Base-by-base conservation (phyloP, 2,113 vertebrate species). In the Emydura subglobosa region DNA sequence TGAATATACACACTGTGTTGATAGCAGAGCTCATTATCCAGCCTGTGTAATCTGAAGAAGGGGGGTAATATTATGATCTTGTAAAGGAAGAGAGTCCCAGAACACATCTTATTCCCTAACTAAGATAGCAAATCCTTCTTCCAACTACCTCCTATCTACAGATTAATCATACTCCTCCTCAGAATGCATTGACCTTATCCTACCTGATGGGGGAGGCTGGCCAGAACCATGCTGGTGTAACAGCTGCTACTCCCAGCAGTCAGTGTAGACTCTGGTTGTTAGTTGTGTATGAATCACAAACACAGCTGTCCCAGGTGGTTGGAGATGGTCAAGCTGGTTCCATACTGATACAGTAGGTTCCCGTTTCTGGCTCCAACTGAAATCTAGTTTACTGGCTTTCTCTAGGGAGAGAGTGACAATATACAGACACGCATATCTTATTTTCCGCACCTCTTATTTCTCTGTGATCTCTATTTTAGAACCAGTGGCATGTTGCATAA, bases 391-490 rank as follows among this genome's bases (percentile, higher is more conserved):
- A 85, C 86, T 86, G 89, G 83, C 44, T n/a, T 85, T 16, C 54
- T 76, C 68, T 81, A 88, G 34, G 57, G 50, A 74, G 16, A 80
- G 22, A 72, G 31, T 4, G 84, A 88, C 82, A 93, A 88, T 25
- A 96, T 72, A 50, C 54, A 83, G 47, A 50, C 47, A 39, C 2
- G 29, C 83, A 83, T 47, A 76, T 72, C 53, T 79, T 89, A 9
- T 44, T 94, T 95, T 85, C 34, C 8, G 81, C 86, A 90, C 24
- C 19, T 94, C 72, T 88, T 79, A 74, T 51, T 83, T 57, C 22
- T 79, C 93, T 81, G 2, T 91, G 57, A 83, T 57, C 49, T 88
- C 80, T 94, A 82, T 79, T 95, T 93, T 59, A 92, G 57, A 90
- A 81, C 59, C 93, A n/a, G 53, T 86, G 22, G 72, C 39, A 88